A percentile compares a stretch with the other conserved stretches of the same genome.
These are phyloP conservation scores for Sciurus carolinensis DNA, from an alignment of 2,797 vertebrate genomes.

Conservation along the genomic window DNA sequence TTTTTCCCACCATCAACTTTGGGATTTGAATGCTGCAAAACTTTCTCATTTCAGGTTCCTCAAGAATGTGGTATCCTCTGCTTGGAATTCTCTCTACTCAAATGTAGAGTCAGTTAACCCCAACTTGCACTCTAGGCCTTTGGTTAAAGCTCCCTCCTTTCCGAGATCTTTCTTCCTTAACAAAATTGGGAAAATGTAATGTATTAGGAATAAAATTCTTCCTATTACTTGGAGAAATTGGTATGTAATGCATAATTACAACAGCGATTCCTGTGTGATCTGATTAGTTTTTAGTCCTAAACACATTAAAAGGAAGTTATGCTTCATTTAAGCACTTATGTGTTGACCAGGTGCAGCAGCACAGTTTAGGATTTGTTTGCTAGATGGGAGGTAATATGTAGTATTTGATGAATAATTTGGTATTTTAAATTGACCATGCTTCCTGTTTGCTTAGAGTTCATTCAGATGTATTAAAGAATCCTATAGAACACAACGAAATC, in stretches of 20 bases:
- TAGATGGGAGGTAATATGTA: neutral
- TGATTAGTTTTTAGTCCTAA: neutral
- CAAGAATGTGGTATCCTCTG: neutral
- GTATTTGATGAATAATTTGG: neutral
- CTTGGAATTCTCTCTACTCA: neutral
- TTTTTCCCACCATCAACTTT: neutral
- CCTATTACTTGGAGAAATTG: slow-evolving; percentile 13
- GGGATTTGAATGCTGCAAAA: too few species aligned
- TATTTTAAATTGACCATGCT: neutral
- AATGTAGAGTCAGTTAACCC: neutral
- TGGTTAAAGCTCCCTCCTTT: neutral
- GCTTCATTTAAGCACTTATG: neutral
- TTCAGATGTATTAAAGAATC: neutral
- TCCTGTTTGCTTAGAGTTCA: neutral
- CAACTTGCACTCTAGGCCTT: neutral
- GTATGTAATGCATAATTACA: slow-evolving; percentile 20
- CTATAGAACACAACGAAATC: neutral
- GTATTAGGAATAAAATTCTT: neutral
- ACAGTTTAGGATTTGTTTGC: neutral
- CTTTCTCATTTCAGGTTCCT: neutral
- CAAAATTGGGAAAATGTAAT: neutral
- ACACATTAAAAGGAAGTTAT: neutral
- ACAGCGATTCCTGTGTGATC: neutral
- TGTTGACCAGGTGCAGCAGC: neutral
- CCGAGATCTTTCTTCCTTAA: neutral